Evolutionary conservation across 2,797 vertebrate genomes (phyloP).

Genomic region (Syndactyla subalaris): DNA sequence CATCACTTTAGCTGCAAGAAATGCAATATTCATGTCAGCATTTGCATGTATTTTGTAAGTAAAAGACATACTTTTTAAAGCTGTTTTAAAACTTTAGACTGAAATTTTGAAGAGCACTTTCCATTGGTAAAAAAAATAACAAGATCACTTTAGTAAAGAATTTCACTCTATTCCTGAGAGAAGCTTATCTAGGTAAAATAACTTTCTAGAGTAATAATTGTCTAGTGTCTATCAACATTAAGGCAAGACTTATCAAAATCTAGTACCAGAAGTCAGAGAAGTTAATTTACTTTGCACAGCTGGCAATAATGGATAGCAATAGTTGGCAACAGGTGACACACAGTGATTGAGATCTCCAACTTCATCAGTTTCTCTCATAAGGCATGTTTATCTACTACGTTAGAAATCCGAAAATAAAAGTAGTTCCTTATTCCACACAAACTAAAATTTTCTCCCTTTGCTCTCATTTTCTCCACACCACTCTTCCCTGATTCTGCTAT

Average conservation of each 20-base stretch:
- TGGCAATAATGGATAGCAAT: neutral
- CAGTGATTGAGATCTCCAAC: neutral
- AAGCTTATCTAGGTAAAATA: neutral
- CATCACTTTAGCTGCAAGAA: conserved; percentile 69
- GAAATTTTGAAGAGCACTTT: neutral
- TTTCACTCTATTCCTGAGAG: neutral
- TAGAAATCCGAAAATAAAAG: neutral
- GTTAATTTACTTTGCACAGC: neutral
- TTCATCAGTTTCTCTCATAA: neutral
- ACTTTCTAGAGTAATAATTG: neutral
- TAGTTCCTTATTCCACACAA: neutral
- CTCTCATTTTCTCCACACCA: neutral
- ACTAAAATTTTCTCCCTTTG: neutral
- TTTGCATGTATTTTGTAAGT: neutral
- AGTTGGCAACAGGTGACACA: neutral
- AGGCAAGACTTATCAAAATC: neutral
- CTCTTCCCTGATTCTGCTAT: neutral
- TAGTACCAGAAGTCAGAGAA: neutral
- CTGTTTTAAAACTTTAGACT: neutral
- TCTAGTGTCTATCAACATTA: neutral
- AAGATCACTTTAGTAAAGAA: neutral
- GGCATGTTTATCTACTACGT: neutral
- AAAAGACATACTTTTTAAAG: neutral
- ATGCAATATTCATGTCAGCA: neutral
- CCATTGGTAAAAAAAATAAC: neutral